Base-by-base conservation (phyloP, 2,113 vertebrate genomes). In the Oreochromis niloticus region DNA sequence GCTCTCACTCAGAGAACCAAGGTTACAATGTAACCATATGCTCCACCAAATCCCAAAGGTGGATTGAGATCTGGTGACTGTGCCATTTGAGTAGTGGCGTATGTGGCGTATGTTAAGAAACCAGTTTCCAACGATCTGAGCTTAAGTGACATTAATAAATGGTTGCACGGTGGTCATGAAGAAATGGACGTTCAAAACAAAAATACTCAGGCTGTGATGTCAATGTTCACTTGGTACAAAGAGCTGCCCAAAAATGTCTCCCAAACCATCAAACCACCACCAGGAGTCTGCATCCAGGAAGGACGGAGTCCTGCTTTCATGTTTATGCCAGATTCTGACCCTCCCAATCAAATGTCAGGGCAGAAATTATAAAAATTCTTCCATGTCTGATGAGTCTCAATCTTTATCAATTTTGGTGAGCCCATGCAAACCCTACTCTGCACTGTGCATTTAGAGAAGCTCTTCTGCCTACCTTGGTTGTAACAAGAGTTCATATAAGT, bases 271-370 rank as follows among this genome's bases (percentile, higher is more conserved):
- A 10, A 19, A 63, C 32, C 32, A 7, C 9, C 59, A 63, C 9
- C 0, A 36, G 9, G 2, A 61, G 56, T 2, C 56, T 30, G 12
- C 12, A 30, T 13, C 56, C 27, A 16, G 14, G 27, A 16, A 59
- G 56, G 56, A 59, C 7, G 1, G 55, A 57, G 16, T 34, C 59
- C 16, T 63, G 32, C 30, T 36, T 36, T 63, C 59, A 36, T 63
- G 59, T 63, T 36, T 32, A 61, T 61, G 3, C 1, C 27, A 32
- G 56, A 9, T 59, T 59, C 56, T 17, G 0, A 17, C 0, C 27
- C 1, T 61, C 7, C 27, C 27, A 61, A 0, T 17, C 14, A 32
- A 61, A 32, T 10, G 8, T 32, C 57, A 61, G 14, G 5, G 57
- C 57, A 0, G 14, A 61, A 2, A 17, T 17, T 27, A 27, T 27